Conservation (phyloP, 1,140 invertebrate species). For the Drosophila ficusphila region DNA sequence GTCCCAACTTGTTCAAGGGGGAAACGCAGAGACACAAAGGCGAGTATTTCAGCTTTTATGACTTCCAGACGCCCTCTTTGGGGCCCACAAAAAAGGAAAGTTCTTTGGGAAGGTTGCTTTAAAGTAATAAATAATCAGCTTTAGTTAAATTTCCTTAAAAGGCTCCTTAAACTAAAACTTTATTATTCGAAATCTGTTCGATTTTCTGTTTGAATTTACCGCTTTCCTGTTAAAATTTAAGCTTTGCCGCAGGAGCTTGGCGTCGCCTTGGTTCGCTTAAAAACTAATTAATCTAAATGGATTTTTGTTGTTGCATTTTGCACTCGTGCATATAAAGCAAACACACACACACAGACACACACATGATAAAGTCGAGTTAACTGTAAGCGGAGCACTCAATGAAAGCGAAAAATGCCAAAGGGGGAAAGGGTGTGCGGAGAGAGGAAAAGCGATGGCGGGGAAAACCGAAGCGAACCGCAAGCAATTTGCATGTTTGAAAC, state of each 20-base stretch:
- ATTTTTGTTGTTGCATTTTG: conserved; percentile 77
- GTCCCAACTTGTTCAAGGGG: conserved; percentile 26
- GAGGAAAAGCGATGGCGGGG: conserved; percentile 22
- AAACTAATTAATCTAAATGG: conserved; percentile 83
- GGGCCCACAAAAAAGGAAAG: conserved; percentile 3
- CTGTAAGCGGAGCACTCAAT: conserved; percentile 77
- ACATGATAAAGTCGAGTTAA: conserved; percentile 58
- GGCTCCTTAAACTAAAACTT: too few species aligned
- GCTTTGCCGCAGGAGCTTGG: not conserved
- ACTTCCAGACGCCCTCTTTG: conserved; percentile 5
- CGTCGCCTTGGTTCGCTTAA: conserved; percentile 58
- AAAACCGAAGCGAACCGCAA: conserved; percentile 77
- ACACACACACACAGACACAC: conserved; percentile 24
- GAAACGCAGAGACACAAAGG: conserved; percentile 28
- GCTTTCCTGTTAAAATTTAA: conserved; percentile 1
- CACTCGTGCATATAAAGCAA: conserved; percentile 53
- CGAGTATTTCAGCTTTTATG: conserved; percentile 18
- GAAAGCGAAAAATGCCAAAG: conserved; percentile 66
- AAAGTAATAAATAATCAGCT: too few species aligned
- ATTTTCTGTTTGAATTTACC: not conserved
- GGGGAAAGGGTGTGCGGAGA: not conserved
- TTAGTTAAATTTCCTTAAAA: too few species aligned
- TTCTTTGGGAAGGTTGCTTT: not conserved
- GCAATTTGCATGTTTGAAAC: conserved; percentile 83
- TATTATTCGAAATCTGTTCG: not conserved